Conservation (phyloP, 2,888 invertebrate species). For the Synergus laeviventris region DNA sequence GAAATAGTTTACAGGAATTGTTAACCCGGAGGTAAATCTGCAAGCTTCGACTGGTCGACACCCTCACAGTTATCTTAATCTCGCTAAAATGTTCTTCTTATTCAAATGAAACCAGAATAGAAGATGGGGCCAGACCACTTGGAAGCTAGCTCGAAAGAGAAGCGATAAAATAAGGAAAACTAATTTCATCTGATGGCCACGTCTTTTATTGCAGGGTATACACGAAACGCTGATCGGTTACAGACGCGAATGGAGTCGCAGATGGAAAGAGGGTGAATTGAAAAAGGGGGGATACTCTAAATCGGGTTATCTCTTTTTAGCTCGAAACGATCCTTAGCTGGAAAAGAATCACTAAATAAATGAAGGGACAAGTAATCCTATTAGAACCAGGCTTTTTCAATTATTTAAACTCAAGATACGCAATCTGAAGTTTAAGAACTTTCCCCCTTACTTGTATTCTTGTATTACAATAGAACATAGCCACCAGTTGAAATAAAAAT, state of each 20-base stretch:
- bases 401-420: neutral
- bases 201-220: slow-evolving; percentile 35
- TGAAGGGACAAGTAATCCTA: neutral
- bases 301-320: slow-evolving; percentile 11
- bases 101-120: slow-evolving; percentile 23
- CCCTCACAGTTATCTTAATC: slow-evolving; percentile 42
- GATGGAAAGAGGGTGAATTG: slow-evolving; percentile 16
- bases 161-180: slow-evolving; percentile 38
- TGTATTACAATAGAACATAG: neutral
- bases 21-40: slow-evolving; percentile 18
- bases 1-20: slow-evolving; percentile 12
- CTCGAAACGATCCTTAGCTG: neutral
- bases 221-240: slow-evolving; percentile 36
- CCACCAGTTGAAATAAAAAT: neutral
- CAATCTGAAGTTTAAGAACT: neutral
- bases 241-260: slow-evolving; percentile 14
- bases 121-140: neutral
- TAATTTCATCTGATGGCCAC: slow-evolving; percentile 33
- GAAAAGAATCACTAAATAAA: neutral
- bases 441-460: neutral
- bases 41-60: slow-evolving; percentile 26
- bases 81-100: slow-evolving; percentile 42
- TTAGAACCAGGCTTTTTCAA: neutral
- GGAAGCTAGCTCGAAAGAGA: neutral
- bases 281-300: slow-evolving; percentile 4